These are phyloP conservation scores for Leptinotarsa undecemlineata DNA, from an alignment of 1,140 invertebrate genomes.

Conservation along the genomic window DNA sequence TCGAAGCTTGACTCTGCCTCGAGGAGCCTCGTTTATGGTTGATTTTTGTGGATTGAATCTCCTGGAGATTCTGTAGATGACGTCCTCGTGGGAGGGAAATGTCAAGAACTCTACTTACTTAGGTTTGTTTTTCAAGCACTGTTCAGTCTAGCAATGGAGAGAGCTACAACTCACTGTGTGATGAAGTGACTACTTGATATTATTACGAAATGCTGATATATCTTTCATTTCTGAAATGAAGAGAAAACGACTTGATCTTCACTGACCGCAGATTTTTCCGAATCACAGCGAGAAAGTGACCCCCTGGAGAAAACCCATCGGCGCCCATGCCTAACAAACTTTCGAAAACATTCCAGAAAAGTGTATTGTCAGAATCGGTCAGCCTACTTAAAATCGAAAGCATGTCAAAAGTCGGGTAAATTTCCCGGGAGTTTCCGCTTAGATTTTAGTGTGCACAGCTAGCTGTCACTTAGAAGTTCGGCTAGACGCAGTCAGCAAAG, in stretches of 20 bases:
- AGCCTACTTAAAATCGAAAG: conserved; percentile 42
- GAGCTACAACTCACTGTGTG: no score
- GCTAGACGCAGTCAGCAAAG: conserved; percentile 38
- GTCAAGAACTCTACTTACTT: no score
- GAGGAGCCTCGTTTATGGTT: no score
- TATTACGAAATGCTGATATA: neutral
- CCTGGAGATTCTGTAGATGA: no score
- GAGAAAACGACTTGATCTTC: neutral
- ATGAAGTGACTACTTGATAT: neutral
- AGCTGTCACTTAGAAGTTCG: conserved; percentile 46
- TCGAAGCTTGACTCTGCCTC: no score
- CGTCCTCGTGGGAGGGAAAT: no score
- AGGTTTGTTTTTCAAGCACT: no score
- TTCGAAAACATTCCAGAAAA: neutral
- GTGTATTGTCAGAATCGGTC: conserved; percentile 24
- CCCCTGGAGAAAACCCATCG: neutral
- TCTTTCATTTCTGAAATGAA: neutral
- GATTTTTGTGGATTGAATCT: no score
- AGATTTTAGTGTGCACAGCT: conserved; percentile 39
- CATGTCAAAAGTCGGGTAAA: conserved; percentile 44
- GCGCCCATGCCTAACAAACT: neutral
- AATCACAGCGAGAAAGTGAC: no score
- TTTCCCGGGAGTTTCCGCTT: conserved; percentile 36
- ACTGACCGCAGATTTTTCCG: no score
- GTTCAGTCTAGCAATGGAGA: no score